Evolutionary conservation across 2,888 invertebrate species (phyloP), one percentile per base, ranked within the genome.

Genomic region (Alsophila aescularia): DNA sequence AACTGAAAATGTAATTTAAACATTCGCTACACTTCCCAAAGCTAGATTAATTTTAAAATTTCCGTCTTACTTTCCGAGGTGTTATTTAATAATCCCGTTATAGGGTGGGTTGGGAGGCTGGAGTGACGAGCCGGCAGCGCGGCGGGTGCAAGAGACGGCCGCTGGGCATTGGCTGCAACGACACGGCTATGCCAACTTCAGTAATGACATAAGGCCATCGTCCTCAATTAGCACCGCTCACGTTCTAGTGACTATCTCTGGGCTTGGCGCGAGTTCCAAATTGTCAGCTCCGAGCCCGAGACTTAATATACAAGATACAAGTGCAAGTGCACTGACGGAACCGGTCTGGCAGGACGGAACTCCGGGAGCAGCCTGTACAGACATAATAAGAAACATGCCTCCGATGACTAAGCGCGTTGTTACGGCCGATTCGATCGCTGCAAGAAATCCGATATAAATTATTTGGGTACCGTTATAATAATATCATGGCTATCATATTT

Each of bases 71-170:
- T 53, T 60, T 60, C 52, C 29, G 55, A 62, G 50, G 58, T 64
- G 66, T 70, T 63, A 67, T 73, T 71, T 72, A 71, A 73, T 60
- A 61, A 63, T 70, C 60, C 76, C 72, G 76, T 76, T 74, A 73
- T 66, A 66, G 70, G 68, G 64, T 61, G 57, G 59, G 43, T 55
- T 59, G 67, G 68, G 66, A 64, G 64, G 64, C 50, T 51, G 61
- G 60, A 43, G 62, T 55, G 50, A 37, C 54, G 68, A 57, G 58
- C 67, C 16, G 3, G 27, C 15, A 14, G 21, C 12, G 1, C 29
- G 40, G 13, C 14, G 31, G 50, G 41, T 35, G 36, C 50, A 41
- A 51, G 45, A 15, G 37, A 24, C 15, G 18, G 31, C 31, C 41
- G 10, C 12, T n/a, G 16, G 41, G 12, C 13, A 14, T 34, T 13